Conservation (phyloP, 2,797 vertebrate species). For the Takifugu rubripes region DNA sequence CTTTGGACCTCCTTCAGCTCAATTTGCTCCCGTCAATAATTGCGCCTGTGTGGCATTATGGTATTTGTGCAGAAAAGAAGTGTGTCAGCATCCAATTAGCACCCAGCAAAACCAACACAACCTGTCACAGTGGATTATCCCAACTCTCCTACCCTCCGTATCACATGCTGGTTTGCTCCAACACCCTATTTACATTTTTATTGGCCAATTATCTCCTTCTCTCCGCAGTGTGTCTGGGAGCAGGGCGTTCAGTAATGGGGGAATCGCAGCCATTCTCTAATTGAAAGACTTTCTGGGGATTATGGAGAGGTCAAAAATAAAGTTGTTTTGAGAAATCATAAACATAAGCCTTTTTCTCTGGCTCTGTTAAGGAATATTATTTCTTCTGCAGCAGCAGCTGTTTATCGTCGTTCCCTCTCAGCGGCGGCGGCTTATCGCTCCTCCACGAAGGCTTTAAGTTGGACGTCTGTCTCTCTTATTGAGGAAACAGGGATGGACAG, state of each 20-base stretch:
- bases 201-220: slow-evolving; percentile 77
- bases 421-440: slow-evolving; percentile 54
- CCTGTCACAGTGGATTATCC: slow-evolving; percentile 74
- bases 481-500: slow-evolving; percentile 20
- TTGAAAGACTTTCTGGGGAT: slow-evolving; percentile 74
- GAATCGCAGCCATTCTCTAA: slow-evolving; percentile 67
- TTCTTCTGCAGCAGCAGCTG: slow-evolving; percentile 57
- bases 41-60: slow-evolving; percentile 40
- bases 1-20: slow-evolving; percentile 16
- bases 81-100: slow-evolving; percentile 67
- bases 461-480: slow-evolving; percentile 44
- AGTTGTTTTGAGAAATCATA: slow-evolving; percentile 68
- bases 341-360: slow-evolving; percentile 65
- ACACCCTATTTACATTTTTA: slow-evolving; percentile 78
- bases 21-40: slow-evolving; percentile 49
- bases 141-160: slow-evolving; percentile 41
- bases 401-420: slow-evolving; percentile 38
- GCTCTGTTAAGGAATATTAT: slow-evolving; percentile 52
- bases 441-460: slow-evolving; percentile 41
- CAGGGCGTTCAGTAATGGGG: slow-evolving; percentile 58
- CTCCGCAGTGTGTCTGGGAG: slow-evolving; percentile 54
- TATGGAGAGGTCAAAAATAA: slow-evolving; percentile 71
- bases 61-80: slow-evolving; percentile 48
- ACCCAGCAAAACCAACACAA: slow-evolving; percentile 69
- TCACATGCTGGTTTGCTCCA: slow-evolving; percentile 67